A percentile compares a stretch with the other conserved stretches of the same genome.
These are phyloP conservation scores for Lordiphosa andalusiaca DNA, from an alignment of 2,888 invertebrate species.

Conservation along the genomic window DNA sequence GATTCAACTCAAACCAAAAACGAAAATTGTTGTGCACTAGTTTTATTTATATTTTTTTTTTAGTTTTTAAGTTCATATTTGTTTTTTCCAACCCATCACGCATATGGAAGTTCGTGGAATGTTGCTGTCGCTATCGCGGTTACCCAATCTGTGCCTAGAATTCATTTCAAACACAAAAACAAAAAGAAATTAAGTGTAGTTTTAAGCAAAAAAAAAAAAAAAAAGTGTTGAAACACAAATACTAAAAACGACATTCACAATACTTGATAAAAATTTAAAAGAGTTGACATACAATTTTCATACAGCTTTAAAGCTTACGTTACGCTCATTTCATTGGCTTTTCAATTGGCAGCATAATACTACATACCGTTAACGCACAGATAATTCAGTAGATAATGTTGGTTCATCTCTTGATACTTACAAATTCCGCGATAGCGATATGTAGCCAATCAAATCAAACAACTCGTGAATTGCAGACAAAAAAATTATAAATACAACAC, in stretches of 20 bases:
- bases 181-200: constrained; percentile 34
- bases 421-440: constrained; percentile 79
- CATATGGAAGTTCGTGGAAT: constrained; percentile 80
- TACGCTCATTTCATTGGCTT: constrained; percentile 36
- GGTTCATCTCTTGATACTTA: constrained; percentile 40
- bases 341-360: constrained; percentile 4
- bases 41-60: constrained; percentile 33
- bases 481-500: constrained; percentile 43
- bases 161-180: constrained; percentile 55
- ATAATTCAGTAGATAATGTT: constrained; percentile 47
- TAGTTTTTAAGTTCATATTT: constrained; percentile 39
- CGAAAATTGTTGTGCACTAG: constrained; percentile 41
- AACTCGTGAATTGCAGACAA: constrained; percentile 23
- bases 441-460: constrained; percentile 52
- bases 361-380: constrained; percentile 54
- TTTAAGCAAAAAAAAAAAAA: constrained; percentile 42
- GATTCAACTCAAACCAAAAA: constrained; percentile 24
- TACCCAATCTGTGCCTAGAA: constrained; percentile 81
- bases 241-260: constrained; percentile 52
- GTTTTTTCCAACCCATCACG: constrained; percentile 47
- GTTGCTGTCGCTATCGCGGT: constrained; percentile 81
- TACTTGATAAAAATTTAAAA: constrained; percentile 29
- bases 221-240: constrained; percentile 4
- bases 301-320: constrained; percentile 41
- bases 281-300: constrained; percentile 33